Conservation (phyloP, 2,113 vertebrate species). For the Aleadryas rufinucha region DNA sequence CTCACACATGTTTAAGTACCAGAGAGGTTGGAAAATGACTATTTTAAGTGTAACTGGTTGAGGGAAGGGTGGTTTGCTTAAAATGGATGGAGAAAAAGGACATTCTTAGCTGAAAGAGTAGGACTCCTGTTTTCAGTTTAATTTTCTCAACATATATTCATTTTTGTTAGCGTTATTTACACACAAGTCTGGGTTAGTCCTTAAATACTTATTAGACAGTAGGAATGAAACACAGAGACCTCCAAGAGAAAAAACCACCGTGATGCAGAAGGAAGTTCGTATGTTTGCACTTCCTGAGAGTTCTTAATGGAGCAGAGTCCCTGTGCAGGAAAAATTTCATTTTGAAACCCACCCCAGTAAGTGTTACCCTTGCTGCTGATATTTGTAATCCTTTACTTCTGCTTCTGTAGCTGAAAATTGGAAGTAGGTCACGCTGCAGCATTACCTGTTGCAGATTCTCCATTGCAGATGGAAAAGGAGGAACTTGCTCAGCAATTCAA, state of each 20-base stretch:
- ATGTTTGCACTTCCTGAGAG: not conserved
- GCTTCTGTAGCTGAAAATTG: not conserved
- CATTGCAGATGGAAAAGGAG: not conserved
- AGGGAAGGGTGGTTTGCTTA: not conserved
- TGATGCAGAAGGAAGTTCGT: not conserved
- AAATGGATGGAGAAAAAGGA: not conserved
- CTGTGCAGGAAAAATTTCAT: not conserved
- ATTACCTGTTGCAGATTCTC: not conserved
- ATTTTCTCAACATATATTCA: not conserved
- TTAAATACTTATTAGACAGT: not conserved
- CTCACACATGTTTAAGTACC: not conserved
- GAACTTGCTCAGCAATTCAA: constrained; percentile 25
- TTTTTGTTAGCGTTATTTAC: not conserved
- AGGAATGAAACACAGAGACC: not conserved
- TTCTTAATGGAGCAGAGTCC: not conserved
- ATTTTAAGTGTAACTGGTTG: not conserved
- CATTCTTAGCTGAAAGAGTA: not conserved
- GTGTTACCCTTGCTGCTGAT: not conserved
- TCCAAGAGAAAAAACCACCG: not conserved
- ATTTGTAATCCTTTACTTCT: not conserved
- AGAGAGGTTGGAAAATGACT: not conserved
- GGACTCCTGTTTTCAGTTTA: not conserved
- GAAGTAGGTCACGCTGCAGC: constrained; percentile 27
- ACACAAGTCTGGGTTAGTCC: not conserved
- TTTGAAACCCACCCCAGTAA: not conserved